Conservation (phyloP, 2,113 vertebrate species). For the Jaculus jaculus region DNA sequence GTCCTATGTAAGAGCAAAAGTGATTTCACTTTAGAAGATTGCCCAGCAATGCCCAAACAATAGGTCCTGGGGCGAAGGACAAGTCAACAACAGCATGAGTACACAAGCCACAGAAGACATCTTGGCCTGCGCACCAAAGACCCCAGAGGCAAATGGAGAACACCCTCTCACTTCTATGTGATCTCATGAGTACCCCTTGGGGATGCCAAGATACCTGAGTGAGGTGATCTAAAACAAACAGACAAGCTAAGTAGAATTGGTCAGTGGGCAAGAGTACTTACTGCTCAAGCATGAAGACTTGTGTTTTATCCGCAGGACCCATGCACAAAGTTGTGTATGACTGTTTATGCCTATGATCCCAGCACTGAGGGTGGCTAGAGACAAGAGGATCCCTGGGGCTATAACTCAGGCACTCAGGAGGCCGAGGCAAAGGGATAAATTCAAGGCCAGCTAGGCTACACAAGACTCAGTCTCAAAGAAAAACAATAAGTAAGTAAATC, state of each 20-base stretch:
- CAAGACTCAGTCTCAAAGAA: background rate
- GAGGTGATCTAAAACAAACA: background rate
- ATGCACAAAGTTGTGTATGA: no score
- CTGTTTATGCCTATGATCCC: no score
- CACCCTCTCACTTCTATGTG: background rate
- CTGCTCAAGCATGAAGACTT: no score
- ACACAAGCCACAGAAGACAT: background rate
- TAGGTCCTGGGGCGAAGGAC: rapidly evolving
- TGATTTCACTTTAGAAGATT: background rate
- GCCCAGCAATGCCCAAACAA: background rate
- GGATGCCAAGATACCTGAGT: background rate
- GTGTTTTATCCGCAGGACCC: no score
- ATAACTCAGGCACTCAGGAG: background rate
- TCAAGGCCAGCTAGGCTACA: background rate
- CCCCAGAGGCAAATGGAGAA: no score
- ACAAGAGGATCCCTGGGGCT: no score
- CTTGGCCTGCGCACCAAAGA: background rate
- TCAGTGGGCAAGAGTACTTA: no score
- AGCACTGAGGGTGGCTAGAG: no score
- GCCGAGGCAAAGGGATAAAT: background rate
- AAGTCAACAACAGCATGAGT: no score
- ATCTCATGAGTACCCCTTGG: background rate
- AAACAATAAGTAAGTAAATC: background rate
- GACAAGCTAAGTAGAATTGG: background rate
- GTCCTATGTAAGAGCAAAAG: background rate